A percentile compares a stretch with the other conserved stretches of the same genome.
Evolutionary conservation across 2,888 invertebrate genomes (phyloP).

Genomic region (Drosophila emarginata): DNA sequence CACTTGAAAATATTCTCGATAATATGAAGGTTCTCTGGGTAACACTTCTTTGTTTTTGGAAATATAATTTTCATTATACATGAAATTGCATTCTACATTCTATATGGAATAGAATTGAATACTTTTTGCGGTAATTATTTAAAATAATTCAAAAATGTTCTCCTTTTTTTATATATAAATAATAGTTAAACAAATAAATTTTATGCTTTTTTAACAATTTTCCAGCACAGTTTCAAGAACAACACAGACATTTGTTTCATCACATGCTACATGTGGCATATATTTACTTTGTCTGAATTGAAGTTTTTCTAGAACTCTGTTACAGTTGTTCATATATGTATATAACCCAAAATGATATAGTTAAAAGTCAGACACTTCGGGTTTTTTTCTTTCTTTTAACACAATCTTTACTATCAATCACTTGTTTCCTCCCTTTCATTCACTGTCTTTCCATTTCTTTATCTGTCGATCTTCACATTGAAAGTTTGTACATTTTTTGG

Average conservation of each 20-base stretch:
- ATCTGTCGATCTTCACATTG: constrained; percentile 1
- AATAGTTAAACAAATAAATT: too few species aligned
- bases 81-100: too few species aligned
- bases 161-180: too few species aligned
- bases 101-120: too few species aligned
- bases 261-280: too few species aligned
- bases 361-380: not conserved
- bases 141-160: too few species aligned
- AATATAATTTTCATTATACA: too few species aligned
- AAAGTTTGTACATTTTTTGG: constrained; percentile 13
- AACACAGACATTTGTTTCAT: not conserved
- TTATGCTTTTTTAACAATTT: too few species aligned
- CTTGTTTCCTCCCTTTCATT: constrained; percentile 3
- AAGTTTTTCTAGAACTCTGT: not conserved
- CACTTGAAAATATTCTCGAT: too few species aligned
- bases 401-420: constrained; percentile 10
- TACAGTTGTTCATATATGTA: not conserved
- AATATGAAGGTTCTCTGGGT: too few species aligned
- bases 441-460: not conserved
- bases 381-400: not conserved
- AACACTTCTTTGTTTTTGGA: too few species aligned
- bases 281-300: not conserved
- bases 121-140: too few species aligned
- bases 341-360: not conserved
- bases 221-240: not conserved